These are phyloP conservation scores for Andricus quercusramuli DNA, from an alignment of 2,888 invertebrate species.

Conservation along the genomic window DNA sequence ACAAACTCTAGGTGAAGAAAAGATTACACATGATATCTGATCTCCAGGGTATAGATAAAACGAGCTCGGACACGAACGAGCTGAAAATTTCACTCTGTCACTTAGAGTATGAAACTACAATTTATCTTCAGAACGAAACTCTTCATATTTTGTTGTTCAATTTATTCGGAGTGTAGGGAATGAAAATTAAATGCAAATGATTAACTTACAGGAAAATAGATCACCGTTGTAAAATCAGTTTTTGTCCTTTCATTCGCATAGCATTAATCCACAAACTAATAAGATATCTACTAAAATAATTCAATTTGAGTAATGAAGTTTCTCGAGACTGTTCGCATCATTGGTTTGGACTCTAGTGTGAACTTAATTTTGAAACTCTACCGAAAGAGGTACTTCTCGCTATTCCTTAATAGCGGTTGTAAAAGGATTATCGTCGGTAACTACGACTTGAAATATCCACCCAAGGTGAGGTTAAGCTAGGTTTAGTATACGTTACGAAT, in stretches of 20 bases:
- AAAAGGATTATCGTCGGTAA: slow-evolving; percentile 35
- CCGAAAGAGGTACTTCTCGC: slow-evolving; percentile 31
- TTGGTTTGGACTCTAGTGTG: slow-evolving; percentile 33
- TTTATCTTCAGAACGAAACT: neutral
- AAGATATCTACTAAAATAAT: neutral
- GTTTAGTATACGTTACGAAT: slow-evolving; percentile 21
- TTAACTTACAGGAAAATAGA: too few relatives aligned
- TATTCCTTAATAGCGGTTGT: slow-evolving; percentile 40
- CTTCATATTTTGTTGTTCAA: neutral
- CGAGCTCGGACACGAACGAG: neutral
- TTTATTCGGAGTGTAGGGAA: neutral
- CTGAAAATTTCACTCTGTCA: neutral
- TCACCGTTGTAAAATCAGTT: neutral
- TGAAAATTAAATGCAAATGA: neutral
- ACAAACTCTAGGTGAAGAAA: slow-evolving; percentile 3
- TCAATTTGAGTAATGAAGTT: neutral
- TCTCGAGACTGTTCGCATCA: slow-evolving; percentile 22
- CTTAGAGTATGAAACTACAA: neutral
- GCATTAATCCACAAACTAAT: neutral
- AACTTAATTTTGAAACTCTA: slow-evolving; percentile 36
- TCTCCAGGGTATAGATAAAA: slow-evolving; percentile 8
- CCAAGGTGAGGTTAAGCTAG: slow-evolving; percentile 11
- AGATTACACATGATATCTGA: neutral
- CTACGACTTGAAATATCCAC: slow-evolving; percentile 35
- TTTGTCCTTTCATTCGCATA: neutral